Evolutionary conservation across 1,140 invertebrate species (phyloP), one percentile per base, ranked within the genome.

Genomic region (Condylostylus longicornis): DNA sequence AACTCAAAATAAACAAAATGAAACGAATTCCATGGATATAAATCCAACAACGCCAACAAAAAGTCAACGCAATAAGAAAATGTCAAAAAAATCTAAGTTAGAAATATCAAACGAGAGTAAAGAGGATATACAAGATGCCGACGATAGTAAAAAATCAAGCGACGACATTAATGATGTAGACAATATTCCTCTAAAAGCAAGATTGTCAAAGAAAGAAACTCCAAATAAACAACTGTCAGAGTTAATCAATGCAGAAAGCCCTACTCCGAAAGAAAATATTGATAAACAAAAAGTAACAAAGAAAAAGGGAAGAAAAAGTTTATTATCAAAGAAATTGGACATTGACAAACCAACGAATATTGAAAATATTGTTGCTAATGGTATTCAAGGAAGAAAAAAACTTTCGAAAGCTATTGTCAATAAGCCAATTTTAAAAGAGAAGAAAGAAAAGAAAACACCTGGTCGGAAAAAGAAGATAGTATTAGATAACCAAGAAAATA

Each of bases 341-440:
- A 6, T 58, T 58, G 54, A 58, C 54, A 20, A 38, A 54, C 22
- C 54, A 58, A 36, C 42, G 54, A 10, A 54, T 54, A 37, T 58
- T 58, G n/a, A n/a, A n/a, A n/a, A n/a, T 46, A 58, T 58, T 46
- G 54, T 54, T 1, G 54, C 58, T n/a, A 58, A 58, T 42, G 54
- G 57, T 21, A 33, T 40, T 10, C 53, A 51, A 10, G 48, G 45
- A 15, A 33, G 41, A 18, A 50, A 54, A 27, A 35, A 33, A 25
- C n/a, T 7, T 25, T 7, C 23, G 23, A 25, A 25, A 8, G 23
- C 23, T 25, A n/a, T n/a, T 25, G 23, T n/a, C n/a, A n/a, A 7
- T 7, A 7, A 8, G 23, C 23, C n/a, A n/a, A 7, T 25, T 7
- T n/a, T 25, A n/a, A 25, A 7, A 8, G 23, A 7, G 23, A n/a